Base-by-base conservation (phyloP, 2,113 vertebrate species). In the Rhadina sibilatrix region DNA sequence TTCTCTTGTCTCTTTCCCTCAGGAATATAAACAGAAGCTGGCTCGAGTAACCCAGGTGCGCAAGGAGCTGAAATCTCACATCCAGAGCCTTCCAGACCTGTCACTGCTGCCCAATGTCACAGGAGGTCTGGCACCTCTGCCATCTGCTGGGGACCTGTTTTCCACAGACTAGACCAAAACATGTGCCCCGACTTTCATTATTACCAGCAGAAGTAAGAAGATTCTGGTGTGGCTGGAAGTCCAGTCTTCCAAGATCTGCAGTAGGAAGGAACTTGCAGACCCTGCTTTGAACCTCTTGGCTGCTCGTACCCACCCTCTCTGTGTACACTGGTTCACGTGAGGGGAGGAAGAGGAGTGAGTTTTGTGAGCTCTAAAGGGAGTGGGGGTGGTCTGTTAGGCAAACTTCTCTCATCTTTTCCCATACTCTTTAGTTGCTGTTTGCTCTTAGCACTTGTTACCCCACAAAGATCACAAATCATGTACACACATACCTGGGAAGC, bases 1-100 rank as follows among this genome's bases (percentile, higher is more conserved):
- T 72, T 85, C 42, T 90, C 61, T 38, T 82, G 28, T 94, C 57
- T 93, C 56, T 94, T n/a, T 90, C 33, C 78, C 47, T 65, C 97
- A 99, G 99, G 99, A 99, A 60, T 99, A 99, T 57, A 99, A 99
- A 90, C 99, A 99, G 98, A 99, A 99, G 97, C 98, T 99, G 30
- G 99, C 99, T 12, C 98, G 99, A 49, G 99, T 99, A 61, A 99
- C 99, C 75, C 99, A 99, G 85, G 99, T 99, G 82, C 99, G 99
- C 93, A 99, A 99, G 97, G 99, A 99, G 97, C 98, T 99, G 37
- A 99, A 99, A 93, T 99, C 99, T 33, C 99, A 99, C 97, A 99
- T 99, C 98, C 99, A 99, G 98, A 99, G 99, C 97, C 98, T 99
- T 63, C 99, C 99, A 3, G 99, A 99, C 93, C 99, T 99, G 44